phyloP scores from a whole-genome alignment of 1,140 invertebrate genomes.

The Sipha flava region DNA sequence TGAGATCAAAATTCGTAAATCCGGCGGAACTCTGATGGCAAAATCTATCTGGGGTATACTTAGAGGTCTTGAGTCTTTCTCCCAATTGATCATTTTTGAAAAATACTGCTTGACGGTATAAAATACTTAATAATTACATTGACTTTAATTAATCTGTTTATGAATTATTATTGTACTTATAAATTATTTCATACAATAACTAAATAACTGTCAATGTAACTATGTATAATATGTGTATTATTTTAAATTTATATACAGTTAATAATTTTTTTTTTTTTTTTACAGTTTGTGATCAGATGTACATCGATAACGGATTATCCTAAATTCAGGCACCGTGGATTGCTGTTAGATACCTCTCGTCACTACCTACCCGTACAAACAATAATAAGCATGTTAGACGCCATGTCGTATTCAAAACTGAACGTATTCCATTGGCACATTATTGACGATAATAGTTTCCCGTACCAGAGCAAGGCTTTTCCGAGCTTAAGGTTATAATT shows the following conservation, averaged over 20 bases:
- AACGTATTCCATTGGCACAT: constrained; percentile 95
- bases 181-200: too few species aligned
- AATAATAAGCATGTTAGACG: constrained; percentile 60
- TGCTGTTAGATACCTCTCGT: constrained; percentile 73
- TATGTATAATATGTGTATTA: too few species aligned
- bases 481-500: constrained; percentile 57
- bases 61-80: constrained; percentile 69
- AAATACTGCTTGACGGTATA: background rate
- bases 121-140: too few species aligned
- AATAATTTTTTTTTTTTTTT: background rate
- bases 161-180: too few species aligned
- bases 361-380: constrained; percentile 63
- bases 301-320: constrained; percentile 54
- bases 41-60: constrained; percentile 66
- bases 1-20: background rate
- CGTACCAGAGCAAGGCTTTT: constrained; percentile 67
- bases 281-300: constrained; percentile 46
- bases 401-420: constrained; percentile 80
- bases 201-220: too few species aligned
- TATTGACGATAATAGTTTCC: constrained; percentile 84
- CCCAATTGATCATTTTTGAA: constrained; percentile 51
- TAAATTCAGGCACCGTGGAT: constrained; percentile 62
- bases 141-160: too few species aligned
- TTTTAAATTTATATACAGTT: too few species aligned
- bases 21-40: constrained; percentile 41